Percentiles rank a stretch among this genome's conserved stretches.
These are phyloP conservation scores for Equus przewalskii DNA, from an alignment of 2,113 vertebrate genomes.

Conservation along the genomic window DNA sequence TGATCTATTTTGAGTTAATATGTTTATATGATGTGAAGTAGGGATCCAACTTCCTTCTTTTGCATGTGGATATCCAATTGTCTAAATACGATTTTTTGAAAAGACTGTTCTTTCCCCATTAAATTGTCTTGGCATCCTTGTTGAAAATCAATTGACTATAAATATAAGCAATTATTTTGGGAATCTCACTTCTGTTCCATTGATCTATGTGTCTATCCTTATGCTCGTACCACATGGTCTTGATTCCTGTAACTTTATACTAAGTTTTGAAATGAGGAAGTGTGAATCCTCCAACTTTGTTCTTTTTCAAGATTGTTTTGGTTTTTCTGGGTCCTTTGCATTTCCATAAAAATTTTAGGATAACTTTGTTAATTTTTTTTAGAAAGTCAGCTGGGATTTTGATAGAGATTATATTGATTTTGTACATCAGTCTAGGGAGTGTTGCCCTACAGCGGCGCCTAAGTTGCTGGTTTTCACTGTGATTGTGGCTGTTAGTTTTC, in stretches of 20 bases:
- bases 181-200: not conserved
- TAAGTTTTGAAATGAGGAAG: not conserved
- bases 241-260: not conserved
- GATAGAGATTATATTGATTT: not conserved
- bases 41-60: constrained; percentile 14
- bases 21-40: not conserved
- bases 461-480: not conserved
- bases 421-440: not conserved
- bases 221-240: not conserved
- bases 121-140: not conserved
- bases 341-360: not conserved
- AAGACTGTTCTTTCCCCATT: not conserved
- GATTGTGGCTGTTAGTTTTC: not conserved
- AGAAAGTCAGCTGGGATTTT: not conserved
- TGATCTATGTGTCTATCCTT: not conserved
- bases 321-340: not conserved
- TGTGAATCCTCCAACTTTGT: not conserved
- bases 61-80: not conserved
- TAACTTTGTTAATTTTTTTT: not conserved
- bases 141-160: not conserved
- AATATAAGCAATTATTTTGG: not conserved
- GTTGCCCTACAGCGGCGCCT: not conserved
- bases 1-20: not conserved
- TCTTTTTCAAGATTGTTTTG: not conserved
- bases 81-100: not conserved